Evolutionary conservation across 2,113 vertebrate genomes (phyloP).

Genomic region (Cephalopholis sonnerati): DNA sequence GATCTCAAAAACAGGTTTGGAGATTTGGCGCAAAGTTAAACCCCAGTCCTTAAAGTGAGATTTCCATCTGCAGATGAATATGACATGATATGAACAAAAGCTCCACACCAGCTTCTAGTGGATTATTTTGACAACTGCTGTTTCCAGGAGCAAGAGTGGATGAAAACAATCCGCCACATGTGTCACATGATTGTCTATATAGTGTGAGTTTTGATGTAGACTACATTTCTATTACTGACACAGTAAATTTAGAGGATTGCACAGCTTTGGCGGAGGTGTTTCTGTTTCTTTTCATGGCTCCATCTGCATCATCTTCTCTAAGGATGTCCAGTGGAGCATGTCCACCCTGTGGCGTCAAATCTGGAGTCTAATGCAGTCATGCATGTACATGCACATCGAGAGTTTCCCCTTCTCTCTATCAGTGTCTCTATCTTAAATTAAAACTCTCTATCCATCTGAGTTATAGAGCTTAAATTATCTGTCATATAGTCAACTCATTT

Average conservation of each 20-base stretch:
- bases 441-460: not conserved
- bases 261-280: not conserved
- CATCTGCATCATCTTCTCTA: slow-evolving; percentile 49
- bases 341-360: slow-evolving; percentile 68
- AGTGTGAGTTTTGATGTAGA: not conserved
- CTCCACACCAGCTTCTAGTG: not conserved
- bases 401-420: slow-evolving; percentile 5
- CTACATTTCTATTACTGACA: not conserved
- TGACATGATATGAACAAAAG: not conserved
- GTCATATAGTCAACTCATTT: no score
- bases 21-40: slow-evolving; percentile 6
- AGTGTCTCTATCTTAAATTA: not conserved
- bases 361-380: slow-evolving; percentile 60
- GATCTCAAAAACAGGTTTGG: not conserved
- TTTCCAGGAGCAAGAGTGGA: not conserved
- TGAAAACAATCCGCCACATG: not conserved
- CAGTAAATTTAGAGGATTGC: not conserved
- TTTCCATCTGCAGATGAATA: slow-evolving; percentile 2
- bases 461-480: not conserved
- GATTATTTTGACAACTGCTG: not conserved
- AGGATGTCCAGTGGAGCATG: slow-evolving; percentile 65
- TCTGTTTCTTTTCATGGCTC: slow-evolving; percentile 25
- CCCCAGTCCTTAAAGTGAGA: not conserved
- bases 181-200: not conserved
- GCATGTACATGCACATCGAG: slow-evolving; percentile 30